A percentile compares a stretch with the other conserved stretches of the same genome.
phyloP scores from a whole-genome alignment of 2,113 vertebrate genomes.

The Cyanistes caeruleus region DNA sequence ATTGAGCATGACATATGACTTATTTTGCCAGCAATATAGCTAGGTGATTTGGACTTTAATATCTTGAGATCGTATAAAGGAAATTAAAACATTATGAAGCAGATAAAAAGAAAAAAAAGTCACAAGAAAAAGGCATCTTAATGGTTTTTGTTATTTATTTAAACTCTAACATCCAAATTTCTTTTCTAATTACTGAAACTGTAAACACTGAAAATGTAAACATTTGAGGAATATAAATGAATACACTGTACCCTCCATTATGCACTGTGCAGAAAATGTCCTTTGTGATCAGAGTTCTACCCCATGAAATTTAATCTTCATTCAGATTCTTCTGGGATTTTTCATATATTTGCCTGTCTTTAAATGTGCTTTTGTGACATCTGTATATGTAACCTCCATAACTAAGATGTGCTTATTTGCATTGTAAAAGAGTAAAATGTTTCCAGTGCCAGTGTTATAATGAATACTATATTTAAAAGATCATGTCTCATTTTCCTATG shows the following conservation, averaged over 20 bases:
- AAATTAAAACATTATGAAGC: background rate
- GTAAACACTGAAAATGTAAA: background rate
- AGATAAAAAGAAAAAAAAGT: background rate
- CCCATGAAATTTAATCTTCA: background rate
- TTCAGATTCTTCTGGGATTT: background rate
- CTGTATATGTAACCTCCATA: background rate
- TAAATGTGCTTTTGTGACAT: conserved; percentile 2
- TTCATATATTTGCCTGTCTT: background rate
- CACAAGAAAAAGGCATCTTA: background rate
- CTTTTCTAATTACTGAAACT: background rate
- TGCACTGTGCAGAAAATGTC: background rate
- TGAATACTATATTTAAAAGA: conserved; percentile 35
- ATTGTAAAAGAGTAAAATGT: background rate
- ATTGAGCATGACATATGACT: conserved; percentile 7
- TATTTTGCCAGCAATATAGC: conserved; percentile 4
- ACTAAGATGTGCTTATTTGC: conserved; percentile 9
- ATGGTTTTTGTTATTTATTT: background rate
- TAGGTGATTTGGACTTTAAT: conserved; percentile 26
- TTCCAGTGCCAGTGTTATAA: conserved; percentile 5
- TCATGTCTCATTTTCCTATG: background rate
- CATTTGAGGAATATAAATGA: background rate
- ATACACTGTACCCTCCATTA: background rate
- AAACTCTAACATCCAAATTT: background rate
- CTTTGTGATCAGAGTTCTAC: background rate
- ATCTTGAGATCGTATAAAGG: background rate